These are phyloP conservation scores for Notothenia coriiceps DNA, from an alignment of 2,113 vertebrate genomes.

Conservation along the genomic window DNA sequence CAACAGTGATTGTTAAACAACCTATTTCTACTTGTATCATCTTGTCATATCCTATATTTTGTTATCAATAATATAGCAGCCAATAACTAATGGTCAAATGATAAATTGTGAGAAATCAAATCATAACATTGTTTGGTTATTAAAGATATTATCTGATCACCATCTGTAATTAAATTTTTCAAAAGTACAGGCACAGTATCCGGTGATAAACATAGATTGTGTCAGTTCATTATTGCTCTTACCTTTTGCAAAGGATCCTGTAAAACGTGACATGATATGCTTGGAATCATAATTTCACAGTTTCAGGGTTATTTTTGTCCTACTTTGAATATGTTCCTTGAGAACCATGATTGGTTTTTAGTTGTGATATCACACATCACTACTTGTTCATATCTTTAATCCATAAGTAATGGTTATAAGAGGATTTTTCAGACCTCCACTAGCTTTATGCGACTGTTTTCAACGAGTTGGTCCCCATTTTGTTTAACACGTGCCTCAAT, in stretches of 20 bases:
- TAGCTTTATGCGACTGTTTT: neutral
- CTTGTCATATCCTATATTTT: neutral
- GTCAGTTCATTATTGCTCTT: neutral
- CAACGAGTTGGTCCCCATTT: no score
- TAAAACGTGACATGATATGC: no score
- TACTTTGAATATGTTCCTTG: no score
- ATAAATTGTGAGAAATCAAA: neutral
- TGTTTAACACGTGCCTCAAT: no score
- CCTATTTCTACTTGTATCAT: neutral
- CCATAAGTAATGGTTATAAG: neutral
- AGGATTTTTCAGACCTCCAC: neutral
- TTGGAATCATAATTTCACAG: no score
- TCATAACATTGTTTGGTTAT: neutral
- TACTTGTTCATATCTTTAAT: accelerated
- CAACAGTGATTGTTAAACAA: neutral
- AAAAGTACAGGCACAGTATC: neutral
- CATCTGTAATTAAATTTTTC: neutral
- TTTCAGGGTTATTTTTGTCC: no score
- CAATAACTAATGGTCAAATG: neutral
- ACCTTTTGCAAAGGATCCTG: no score
- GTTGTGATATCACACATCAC: neutral
- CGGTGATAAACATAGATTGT: neutral
- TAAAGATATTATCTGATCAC: neutral
- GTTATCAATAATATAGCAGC: neutral
- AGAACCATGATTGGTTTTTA: neutral